phyloP scores from a whole-genome alignment of 1,140 invertebrate genomes.

The Drosophila nasuta region DNA sequence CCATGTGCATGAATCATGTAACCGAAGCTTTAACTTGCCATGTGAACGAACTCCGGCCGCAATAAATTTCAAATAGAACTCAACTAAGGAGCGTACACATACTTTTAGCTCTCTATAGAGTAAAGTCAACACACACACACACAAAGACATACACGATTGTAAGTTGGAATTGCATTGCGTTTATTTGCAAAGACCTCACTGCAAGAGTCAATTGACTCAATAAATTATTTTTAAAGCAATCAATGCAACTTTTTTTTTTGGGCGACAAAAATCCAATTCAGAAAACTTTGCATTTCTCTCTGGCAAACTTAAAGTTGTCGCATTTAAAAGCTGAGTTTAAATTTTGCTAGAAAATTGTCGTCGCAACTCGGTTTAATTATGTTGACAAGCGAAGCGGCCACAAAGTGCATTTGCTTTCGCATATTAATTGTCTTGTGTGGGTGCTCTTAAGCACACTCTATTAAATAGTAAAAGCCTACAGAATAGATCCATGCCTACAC shows the following conservation, averaged over 20 bases:
- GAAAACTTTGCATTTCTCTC: slow-evolving; percentile 44
- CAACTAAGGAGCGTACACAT: slow-evolving; percentile 39
- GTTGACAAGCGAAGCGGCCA: slow-evolving; percentile 25
- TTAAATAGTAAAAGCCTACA: too few relatives aligned
- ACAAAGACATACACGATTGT: slow-evolving; percentile 54
- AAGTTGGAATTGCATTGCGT: slow-evolving; percentile 76
- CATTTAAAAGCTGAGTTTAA: background rate
- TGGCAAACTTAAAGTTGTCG: too few relatives aligned
- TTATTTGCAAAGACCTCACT: slow-evolving; percentile 74
- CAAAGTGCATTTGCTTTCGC: slow-evolving; percentile 16
- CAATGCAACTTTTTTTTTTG: slow-evolving; percentile 61
- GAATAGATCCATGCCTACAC: too few relatives aligned
- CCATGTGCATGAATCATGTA: slow-evolving; percentile 72
- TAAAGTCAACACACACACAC: slow-evolving; percentile 71
- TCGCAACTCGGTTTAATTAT: slow-evolving; percentile 33
- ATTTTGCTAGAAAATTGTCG: background rate
- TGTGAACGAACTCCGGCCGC: slow-evolving; percentile 77
- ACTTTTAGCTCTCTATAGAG: slow-evolving; percentile 52
- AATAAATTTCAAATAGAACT: slow-evolving; percentile 79
- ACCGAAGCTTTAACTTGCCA: slow-evolving; percentile 73
- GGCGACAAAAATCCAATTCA: slow-evolving; percentile 69
- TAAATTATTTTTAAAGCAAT: slow-evolving; percentile 84
- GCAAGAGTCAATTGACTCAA: slow-evolving; percentile 82
- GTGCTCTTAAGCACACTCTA: too few relatives aligned
- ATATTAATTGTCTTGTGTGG: slow-evolving; percentile 38